Percentiles rank a stretch among this genome's conserved stretches.
phyloP scores from a whole-genome alignment of 2,113 vertebrate genomes.

The Gobiocypris rarus region DNA sequence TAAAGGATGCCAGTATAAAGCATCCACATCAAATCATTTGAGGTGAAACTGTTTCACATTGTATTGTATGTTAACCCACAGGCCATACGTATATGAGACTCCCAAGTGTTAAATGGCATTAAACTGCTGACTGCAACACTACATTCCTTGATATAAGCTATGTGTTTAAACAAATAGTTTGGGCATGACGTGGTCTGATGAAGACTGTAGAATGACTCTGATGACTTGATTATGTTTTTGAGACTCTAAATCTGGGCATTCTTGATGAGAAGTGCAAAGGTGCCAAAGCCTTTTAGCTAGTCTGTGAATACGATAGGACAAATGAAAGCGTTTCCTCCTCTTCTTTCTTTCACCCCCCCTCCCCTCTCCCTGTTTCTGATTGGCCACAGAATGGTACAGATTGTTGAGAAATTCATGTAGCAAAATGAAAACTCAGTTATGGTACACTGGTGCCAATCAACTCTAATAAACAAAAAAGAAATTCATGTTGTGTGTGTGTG shows the following conservation, averaged over 20 bases:
- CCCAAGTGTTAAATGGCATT: conserved; percentile 18
- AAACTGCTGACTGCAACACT: conserved; percentile 21
- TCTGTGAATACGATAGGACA: conserved; percentile 5
- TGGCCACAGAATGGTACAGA: conserved; percentile 72
- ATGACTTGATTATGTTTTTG: conserved; percentile 37
- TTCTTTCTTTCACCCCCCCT: conserved; percentile 50
- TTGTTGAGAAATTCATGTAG: conserved; percentile 77
- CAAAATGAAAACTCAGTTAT: conserved; percentile 67
- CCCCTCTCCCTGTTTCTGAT: conserved; percentile 63
- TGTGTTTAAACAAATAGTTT: conserved; percentile 16
- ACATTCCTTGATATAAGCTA: conserved; percentile 35
- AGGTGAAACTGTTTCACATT: conserved; percentile 7
- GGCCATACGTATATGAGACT: background rate
- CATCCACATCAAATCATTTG: background rate
- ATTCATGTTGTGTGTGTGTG: conserved; percentile 59
- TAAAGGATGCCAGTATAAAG: background rate
- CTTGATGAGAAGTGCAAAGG: conserved; percentile 68
- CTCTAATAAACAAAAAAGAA: conserved; percentile 70
- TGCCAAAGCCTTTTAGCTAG: conserved; percentile 67
- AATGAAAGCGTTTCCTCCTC: conserved; percentile 33
- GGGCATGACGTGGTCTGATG: conserved; percentile 32
- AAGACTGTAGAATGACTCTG: conserved; percentile 1
- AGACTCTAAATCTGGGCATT: conserved; percentile 60
- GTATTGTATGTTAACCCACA: conserved; percentile 13
- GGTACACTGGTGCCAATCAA: conserved; percentile 72